A percentile compares a stretch with the other conserved stretches of the same genome.
phyloP scores from a whole-genome alignment of 2,888 invertebrate species.

The Drymonia ruficornis region DNA sequence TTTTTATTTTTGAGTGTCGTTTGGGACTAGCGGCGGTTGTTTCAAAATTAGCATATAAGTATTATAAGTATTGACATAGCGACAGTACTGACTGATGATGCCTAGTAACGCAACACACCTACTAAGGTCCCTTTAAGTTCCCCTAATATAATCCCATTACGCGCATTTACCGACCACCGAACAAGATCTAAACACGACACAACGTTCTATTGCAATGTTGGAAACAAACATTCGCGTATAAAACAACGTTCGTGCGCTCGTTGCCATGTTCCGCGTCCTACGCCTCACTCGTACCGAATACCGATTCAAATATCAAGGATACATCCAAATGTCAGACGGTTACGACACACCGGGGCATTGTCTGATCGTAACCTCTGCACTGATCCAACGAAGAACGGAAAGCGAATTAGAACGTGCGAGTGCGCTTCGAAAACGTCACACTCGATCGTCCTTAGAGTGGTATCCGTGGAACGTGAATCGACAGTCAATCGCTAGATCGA shows the following conservation, averaged over 20 bases:
- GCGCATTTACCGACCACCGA: conserved; percentile 14
- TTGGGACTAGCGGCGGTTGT: too few species aligned
- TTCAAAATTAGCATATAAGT: too few species aligned
- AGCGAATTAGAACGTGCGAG: conserved; percentile 39
- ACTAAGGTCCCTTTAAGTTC: neutral
- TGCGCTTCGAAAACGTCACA: conserved; percentile 43
- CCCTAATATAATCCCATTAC: conserved; percentile 18
- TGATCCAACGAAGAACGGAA: conserved; percentile 39
- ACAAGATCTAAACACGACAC: conserved; percentile 16
- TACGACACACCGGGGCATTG: conserved; percentile 68
- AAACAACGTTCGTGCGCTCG: conserved; percentile 29
- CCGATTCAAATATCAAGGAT: conserved; percentile 82
- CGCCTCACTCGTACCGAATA: conserved; percentile 66
- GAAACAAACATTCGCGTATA: conserved; percentile 30
- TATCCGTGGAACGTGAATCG: conserved; percentile 37
- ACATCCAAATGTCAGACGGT: conserved; percentile 75
- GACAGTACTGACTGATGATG: too few species aligned
- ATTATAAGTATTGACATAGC: too few species aligned
- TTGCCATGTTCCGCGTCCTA: conserved; percentile 69
- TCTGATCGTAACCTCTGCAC: conserved; percentile 55
- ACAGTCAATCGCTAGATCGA: conserved; percentile 25
- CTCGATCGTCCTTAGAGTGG: conserved; percentile 28
- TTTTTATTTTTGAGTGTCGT: too few species aligned
- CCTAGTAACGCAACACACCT: too few species aligned
- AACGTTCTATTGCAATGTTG: conserved; percentile 27